A percentile compares a stretch with the other conserved stretches of the same genome.
Conservation (phyloP, 2,113 vertebrate genomes). For the Campylomormyrus tamandua region DNA sequence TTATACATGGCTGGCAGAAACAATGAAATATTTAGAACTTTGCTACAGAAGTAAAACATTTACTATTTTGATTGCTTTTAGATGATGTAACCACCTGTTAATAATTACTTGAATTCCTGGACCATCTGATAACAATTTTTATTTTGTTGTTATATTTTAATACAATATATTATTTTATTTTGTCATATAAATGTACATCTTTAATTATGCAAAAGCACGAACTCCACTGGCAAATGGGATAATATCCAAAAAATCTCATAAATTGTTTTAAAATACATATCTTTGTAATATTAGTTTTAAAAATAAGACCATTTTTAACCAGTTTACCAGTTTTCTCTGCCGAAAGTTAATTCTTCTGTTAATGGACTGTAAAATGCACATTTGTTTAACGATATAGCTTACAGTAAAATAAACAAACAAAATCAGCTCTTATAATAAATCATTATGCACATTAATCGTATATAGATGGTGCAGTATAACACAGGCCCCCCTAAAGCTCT, state of each 20-base stretch:
- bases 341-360: not conserved
- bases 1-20: not conserved
- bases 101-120: not conserved
- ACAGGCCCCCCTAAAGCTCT: not conserved
- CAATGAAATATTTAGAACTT: not conserved
- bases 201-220: not conserved
- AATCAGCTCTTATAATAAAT: not conserved
- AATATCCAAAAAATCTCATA: not conserved
- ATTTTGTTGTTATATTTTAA: not conserved
- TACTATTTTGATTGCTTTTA: not conserved
- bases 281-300: not conserved
- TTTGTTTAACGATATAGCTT: not conserved
- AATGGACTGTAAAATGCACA: not conserved
- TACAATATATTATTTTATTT: not conserved
- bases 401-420: not conserved
- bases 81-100: not conserved
- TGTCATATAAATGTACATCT: not conserved
- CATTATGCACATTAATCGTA: not conserved
- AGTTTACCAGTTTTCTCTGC: not conserved
- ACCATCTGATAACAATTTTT: not conserved
- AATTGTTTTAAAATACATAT: not conserved
- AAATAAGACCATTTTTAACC: not conserved
- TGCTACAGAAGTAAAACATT: not conserved
- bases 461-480: not conserved
- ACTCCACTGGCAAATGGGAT: not conserved